Evolutionary conservation across 2,797 vertebrate genomes (phyloP), one percentile per base, ranked within the genome.

Genomic region (Sternarchorhynchus goeldii): DNA sequence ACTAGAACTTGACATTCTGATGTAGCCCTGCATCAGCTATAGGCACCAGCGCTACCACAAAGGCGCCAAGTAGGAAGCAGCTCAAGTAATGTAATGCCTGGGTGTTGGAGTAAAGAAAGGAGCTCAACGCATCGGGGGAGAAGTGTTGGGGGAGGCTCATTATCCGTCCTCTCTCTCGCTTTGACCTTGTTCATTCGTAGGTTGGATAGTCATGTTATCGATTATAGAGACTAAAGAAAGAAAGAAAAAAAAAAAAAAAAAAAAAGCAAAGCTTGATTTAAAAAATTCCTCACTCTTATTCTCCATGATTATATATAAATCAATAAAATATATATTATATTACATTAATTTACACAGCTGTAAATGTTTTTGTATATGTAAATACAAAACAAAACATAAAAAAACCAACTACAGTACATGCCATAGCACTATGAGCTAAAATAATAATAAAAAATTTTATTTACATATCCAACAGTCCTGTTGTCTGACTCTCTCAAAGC

Each of bases 401-500:
- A 92, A 92, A 92, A 91, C 90, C 82, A 87, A 88, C 88, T 86
- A 91, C 79, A 76, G 68, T 70, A 73, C 91, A 93, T 90, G 92
- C 91, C 75, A 79, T 86, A 73, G 84, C 90, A 92, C 90, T 89
- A 91, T 91, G 87, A 80, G 87, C 87, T 89, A 85, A 90, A 90
- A 91, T 68, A 82, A 79, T 79, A 88, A 76, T 71, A 82, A 87
- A 88, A 12, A 80, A 85, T 87, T 80, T 59, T 93, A 93, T 93
- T 85, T 93, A 94, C 91, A 93, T 88, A 89, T 91, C 81, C 85
- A 88, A 86, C 89, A 73, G 31, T 81, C 20, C 73, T 20, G 56
- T 64, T 34, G 79, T 84, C 81, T 82, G 75, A 79, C 80, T 83
- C 87, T 85, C 77, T 71, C 70, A 75, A 85, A 77, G 73, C 73